These are phyloP conservation scores for Didymodactylos carnosus DNA, from an alignment of 2,888 invertebrate species.

Conservation along the genomic window DNA sequence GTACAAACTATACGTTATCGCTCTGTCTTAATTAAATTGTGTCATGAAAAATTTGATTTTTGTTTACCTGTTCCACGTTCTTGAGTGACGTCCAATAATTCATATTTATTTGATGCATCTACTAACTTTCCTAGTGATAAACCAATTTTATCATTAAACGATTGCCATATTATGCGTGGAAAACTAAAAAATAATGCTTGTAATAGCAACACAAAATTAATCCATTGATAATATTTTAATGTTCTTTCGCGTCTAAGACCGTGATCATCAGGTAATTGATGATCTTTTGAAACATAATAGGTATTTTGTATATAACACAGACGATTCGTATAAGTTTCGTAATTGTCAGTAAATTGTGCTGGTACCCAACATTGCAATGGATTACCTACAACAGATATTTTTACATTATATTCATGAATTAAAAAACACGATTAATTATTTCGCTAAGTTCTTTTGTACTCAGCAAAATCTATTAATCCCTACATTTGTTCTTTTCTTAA, in stretches of 20 bases:
- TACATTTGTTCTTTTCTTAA: neutral
- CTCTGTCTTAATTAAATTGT: too few species aligned
- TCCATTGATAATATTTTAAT: conserved; percentile 15
- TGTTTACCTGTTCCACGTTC: conserved; percentile 5
- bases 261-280: conserved; percentile 2
- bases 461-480: neutral
- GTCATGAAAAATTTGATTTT: neutral
- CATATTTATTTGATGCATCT: conserved; percentile 9
- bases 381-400: neutral
- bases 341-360: conserved; percentile 13
- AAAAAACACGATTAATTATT: neutral
- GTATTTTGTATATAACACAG: conserved; percentile 14
- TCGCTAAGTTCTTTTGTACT: neutral
- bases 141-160: conserved; percentile 9
- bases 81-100: conserved; percentile 1
- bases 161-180: conserved; percentile 11
- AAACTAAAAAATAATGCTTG: conserved; percentile 9
- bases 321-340: conserved; percentile 11
- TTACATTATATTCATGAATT: neutral
- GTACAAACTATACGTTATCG: too few species aligned
- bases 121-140: conserved; percentile 7
- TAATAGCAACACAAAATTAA: conserved; percentile 10
- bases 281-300: conserved; percentile 9
- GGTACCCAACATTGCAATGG: conserved; percentile 7
- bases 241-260: conserved; percentile 4